Percentiles rank a stretch among this genome's conserved stretches.
Conservation (phyloP, 2,888 invertebrate genomes). For the Drosophila histrio region DNA sequence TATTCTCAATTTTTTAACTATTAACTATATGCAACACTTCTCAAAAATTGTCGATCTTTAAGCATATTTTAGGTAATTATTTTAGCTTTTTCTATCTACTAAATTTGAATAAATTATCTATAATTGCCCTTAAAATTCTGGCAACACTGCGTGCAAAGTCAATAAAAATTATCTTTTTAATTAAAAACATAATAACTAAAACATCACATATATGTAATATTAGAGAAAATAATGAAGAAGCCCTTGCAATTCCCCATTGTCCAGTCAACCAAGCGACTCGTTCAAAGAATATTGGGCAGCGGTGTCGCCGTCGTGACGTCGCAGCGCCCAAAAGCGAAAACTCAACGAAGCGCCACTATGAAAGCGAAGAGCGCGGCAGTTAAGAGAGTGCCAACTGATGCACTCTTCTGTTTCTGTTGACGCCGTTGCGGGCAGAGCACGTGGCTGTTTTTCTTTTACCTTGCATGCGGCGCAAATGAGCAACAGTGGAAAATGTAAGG, state of each 20-base stretch:
- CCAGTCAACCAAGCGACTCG: conserved; percentile 41
- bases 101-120: too few relatives aligned
- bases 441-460: conserved; percentile 60
- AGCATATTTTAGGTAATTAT: too few relatives aligned
- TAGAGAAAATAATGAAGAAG: conserved; percentile 21
- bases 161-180: not conserved
- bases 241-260: conserved; percentile 7
- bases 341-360: conserved; percentile 65
- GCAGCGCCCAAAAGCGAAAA: conserved; percentile 43
- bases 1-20: too few relatives aligned
- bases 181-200: conserved; percentile 25
- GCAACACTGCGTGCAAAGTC: too few relatives aligned
- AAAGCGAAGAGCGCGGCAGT: conserved; percentile 36
- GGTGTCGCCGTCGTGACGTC: not conserved
- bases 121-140: too few relatives aligned
- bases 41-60: too few relatives aligned
- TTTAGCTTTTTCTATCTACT: too few relatives aligned
- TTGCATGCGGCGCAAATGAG: conserved; percentile 61
- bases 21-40: too few relatives aligned
- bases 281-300: conserved; percentile 17
- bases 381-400: conserved; percentile 51
- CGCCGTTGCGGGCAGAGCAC: conserved; percentile 48
- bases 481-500: conserved; percentile 62
- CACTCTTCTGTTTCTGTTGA: conserved; percentile 31
- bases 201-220: not conserved